Conservation (phyloP, 2,797 vertebrate genomes). For the Hozukius guyotensis region DNA sequence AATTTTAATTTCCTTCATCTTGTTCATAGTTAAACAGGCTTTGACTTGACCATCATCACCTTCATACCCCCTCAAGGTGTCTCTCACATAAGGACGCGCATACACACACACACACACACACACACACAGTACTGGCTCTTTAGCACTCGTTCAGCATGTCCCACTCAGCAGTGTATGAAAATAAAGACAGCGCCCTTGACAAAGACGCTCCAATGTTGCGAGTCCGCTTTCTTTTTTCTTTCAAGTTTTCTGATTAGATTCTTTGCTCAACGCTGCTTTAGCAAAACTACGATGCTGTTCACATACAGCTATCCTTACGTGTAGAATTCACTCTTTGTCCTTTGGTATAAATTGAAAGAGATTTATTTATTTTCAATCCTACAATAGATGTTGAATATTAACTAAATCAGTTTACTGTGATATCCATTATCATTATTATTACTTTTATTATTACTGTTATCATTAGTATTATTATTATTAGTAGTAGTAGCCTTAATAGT, state of each 20-base stretch:
- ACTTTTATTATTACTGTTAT: neutral
- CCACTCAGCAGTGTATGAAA: conserved; percentile 62
- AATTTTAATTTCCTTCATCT: conserved; percentile 21
- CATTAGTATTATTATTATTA: neutral
- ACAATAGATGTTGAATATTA: neutral
- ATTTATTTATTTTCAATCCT: neutral
- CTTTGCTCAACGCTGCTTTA: conserved; percentile 11
- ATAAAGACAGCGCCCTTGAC: conserved; percentile 65
- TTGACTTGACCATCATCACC: conserved; percentile 66
- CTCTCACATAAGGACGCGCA: conserved; percentile 41
- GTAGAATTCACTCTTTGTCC: neutral
- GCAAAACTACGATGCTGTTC: neutral
- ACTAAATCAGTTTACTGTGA: neutral
- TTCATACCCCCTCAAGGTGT: conserved; percentile 63
- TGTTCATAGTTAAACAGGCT: conserved; percentile 46
- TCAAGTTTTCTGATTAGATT: conserved; percentile 42
- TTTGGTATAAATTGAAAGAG: neutral
- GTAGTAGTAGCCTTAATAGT: neutral
- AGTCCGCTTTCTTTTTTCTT: conserved; percentile 29
- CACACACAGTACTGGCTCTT: conserved; percentile 24
- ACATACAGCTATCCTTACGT: neutral
- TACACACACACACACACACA: neutral
- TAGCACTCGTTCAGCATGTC: conserved; percentile 57
- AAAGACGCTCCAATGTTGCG: conserved; percentile 47
- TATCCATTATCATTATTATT: neutral